Conservation (phyloP, 2,113 vertebrate genomes). For the Hippocampus mohnikei region DNA sequence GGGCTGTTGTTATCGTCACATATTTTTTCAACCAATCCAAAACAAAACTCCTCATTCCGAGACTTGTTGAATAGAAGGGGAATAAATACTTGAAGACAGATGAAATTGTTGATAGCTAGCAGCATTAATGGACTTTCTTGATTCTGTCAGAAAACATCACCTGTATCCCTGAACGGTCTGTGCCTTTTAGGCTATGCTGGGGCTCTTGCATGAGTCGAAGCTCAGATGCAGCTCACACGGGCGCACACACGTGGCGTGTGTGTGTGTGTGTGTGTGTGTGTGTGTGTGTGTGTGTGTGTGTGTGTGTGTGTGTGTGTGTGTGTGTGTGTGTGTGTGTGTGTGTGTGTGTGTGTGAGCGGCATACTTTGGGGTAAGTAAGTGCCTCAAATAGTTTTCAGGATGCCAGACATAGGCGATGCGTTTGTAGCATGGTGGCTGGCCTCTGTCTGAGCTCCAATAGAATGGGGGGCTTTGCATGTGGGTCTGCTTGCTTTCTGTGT, state of each 20-base stretch:
- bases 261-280: constrained; percentile 1
- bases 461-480: constrained; percentile 28
- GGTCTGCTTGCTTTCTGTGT: constrained; percentile 25
- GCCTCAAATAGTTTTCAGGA: constrained; percentile 69
- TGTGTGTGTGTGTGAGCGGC: constrained; percentile 13
- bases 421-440: constrained; percentile 52
- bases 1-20: background rate
- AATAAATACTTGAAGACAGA: constrained; percentile 45
- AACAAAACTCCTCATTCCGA: constrained; percentile 5
- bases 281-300: constrained; percentile 5
- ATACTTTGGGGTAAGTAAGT: constrained; percentile 57
- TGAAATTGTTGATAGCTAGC: constrained; percentile 33
- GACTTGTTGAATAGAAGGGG: constrained; percentile 15
- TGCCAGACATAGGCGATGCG: constrained; percentile 64
- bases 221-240: constrained; percentile 24
- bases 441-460: constrained; percentile 45
- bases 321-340: constrained; percentile 4
- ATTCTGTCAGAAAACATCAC: constrained; percentile 51
- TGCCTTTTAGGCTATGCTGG: constrained; percentile 34
- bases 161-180: background rate
- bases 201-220: constrained; percentile 28
- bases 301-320: constrained; percentile 4
- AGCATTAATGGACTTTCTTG: constrained; percentile 48
- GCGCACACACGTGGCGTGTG: constrained; percentile 27
- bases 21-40: background rate